Conservation (phyloP, 1,140 invertebrate genomes). For the Bombus confusus region DNA sequence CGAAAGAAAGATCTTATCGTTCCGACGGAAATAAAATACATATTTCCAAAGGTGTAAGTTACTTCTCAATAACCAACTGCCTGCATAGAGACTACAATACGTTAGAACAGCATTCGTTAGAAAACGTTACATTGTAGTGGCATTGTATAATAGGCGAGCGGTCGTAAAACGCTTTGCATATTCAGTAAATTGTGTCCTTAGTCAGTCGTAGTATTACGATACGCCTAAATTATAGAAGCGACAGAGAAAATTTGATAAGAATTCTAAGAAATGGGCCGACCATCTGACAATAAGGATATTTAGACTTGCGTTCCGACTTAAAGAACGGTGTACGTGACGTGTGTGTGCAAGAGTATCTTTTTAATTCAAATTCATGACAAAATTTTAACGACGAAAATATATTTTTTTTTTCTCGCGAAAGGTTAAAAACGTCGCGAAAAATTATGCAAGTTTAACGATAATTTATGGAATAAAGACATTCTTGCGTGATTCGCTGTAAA, state of each 20-base stretch:
- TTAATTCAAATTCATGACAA: no score
- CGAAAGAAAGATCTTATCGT: constrained; percentile 26
- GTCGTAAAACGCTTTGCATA: background rate
- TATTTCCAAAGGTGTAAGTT: background rate
- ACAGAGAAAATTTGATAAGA: background rate
- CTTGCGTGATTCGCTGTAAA: background rate
- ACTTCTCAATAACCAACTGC: background rate
- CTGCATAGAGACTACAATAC: background rate
- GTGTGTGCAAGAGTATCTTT: no score
- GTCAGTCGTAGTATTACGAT: background rate
- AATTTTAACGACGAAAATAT: no score
- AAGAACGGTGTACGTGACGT: no score
- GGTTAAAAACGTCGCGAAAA: no score
- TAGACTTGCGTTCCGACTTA: background rate
- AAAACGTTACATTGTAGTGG: background rate
- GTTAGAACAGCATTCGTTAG: background rate
- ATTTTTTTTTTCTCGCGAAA: no score
- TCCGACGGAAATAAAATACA: background rate
- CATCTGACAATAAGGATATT: background rate
- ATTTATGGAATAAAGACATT: background rate
- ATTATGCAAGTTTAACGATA: background rate
- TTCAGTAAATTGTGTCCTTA: background rate
- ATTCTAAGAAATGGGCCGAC: background rate
- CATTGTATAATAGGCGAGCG: no score
- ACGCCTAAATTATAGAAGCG: background rate